These are phyloP conservation scores for Melanerpes formicivorus DNA, from an alignment of 2,113 vertebrate species.

Conservation along the genomic window DNA sequence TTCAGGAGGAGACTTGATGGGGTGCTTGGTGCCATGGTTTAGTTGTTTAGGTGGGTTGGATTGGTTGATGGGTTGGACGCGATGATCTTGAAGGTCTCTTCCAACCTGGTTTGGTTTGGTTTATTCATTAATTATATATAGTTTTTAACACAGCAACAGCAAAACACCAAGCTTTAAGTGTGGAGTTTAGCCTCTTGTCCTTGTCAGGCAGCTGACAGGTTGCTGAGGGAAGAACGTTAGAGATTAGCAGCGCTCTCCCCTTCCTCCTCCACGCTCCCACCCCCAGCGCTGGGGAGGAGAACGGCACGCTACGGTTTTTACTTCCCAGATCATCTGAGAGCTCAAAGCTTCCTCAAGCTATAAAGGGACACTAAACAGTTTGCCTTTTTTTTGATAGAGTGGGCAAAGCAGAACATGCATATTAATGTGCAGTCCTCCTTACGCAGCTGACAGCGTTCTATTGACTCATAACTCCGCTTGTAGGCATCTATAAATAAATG, in stretches of 20 bases:
- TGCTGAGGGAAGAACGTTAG: fast-evolving
- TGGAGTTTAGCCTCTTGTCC: background rate
- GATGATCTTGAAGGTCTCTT: no score
- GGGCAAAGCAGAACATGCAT: conserved; percentile 8
- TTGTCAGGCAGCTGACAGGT: background rate
- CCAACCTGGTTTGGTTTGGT: no score
- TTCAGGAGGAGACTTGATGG: no score
- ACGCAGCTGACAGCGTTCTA: conserved; percentile 13
- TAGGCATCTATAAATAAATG: conserved; percentile 42
- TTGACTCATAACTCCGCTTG: conserved; percentile 26
- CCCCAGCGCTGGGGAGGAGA: background rate
- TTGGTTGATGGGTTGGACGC: no score
- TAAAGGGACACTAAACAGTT: background rate
- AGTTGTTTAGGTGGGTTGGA: no score
- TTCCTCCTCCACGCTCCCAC: no score
- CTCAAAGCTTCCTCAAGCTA: background rate
- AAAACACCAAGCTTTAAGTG: background rate
- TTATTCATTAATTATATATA: no score
- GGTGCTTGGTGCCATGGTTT: no score
- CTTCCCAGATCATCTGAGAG: background rate
- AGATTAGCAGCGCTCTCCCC: background rate
- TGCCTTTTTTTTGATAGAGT: background rate
- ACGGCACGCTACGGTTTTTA: background rate
- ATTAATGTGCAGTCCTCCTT: background rate
- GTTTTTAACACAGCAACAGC: background rate